Evolutionary conservation across 1,140 invertebrate species (phyloP).

Genomic region (Caenorhabditis briggsae): DNA sequence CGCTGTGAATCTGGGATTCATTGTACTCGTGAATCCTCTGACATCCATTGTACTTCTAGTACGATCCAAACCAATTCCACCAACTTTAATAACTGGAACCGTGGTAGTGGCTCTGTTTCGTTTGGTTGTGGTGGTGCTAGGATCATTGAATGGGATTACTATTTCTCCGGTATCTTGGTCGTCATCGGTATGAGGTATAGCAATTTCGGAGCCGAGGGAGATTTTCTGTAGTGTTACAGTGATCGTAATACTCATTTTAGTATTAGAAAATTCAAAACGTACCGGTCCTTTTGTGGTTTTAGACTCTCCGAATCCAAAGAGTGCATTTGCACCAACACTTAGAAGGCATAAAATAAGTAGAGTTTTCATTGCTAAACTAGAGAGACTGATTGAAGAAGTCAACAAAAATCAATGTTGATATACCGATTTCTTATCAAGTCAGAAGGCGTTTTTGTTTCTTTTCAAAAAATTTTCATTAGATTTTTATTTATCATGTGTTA

Average conservation of each 20-base stretch:
- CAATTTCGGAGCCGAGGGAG: slow-evolving; percentile 13
- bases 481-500: not conserved
- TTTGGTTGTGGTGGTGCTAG: not conserved
- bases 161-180: slow-evolving; percentile 13
- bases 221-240: slow-evolving; percentile 17
- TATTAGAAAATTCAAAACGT: not conserved
- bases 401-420: not conserved
- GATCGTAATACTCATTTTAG: not conserved
- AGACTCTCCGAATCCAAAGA: slow-evolving; percentile 8
- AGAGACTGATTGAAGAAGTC: not conserved
- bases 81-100: not conserved
- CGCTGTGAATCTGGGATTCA: slow-evolving; percentile 26
- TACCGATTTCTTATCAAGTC: slow-evolving; percentile 1
- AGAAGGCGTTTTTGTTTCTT: slow-evolving; percentile 1
- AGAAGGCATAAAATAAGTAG: not conserved
- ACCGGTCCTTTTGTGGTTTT: slow-evolving; percentile 5
- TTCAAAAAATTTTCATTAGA: not conserved
- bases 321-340: not conserved
- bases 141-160: slow-evolving; percentile 40
- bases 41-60: slow-evolving; percentile 2
- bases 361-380: not conserved
- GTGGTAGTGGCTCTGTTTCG: not conserved
- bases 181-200: slow-evolving; percentile 4
- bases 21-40: slow-evolving; percentile 21
- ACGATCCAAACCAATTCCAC: not conserved